Percentiles rank a stretch among this genome's conserved stretches.
phyloP scores from a whole-genome alignment of 2,113 vertebrate genomes.

The Hyperopisus bebe region DNA sequence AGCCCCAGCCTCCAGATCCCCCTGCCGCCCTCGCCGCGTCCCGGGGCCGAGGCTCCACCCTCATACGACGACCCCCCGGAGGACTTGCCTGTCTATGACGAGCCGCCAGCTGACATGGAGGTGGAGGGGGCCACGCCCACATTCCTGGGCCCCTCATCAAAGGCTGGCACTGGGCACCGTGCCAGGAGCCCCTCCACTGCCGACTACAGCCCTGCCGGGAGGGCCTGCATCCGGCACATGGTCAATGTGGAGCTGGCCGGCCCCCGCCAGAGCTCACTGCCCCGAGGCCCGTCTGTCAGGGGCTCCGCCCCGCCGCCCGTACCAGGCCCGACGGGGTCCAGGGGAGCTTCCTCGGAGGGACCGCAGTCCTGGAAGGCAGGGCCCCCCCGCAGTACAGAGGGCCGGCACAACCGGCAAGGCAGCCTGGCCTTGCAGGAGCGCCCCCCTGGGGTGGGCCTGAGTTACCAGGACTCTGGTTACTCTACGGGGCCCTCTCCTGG shows the following conservation, averaged over 20 bases:
- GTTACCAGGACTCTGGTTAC: conserved; percentile 86
- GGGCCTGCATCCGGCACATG: conserved; percentile 87
- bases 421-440: conserved; percentile 76
- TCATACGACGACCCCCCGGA: conserved; percentile 75
- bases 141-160: conserved; percentile 43
- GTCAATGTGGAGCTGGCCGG: conserved; percentile 63
- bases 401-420: conserved; percentile 71
- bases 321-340: conserved; percentile 52
- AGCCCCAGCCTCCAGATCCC: conserved; percentile 51
- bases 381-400: conserved; percentile 65
- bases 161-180: conserved; percentile 58
- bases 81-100: conserved; percentile 78
- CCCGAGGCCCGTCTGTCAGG: conserved; percentile 45
- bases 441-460: conserved; percentile 50
- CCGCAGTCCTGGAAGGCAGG: conserved; percentile 31
- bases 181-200: conserved; percentile 61
- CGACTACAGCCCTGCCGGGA: conserved; percentile 79
- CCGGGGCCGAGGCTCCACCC: conserved; percentile 62
- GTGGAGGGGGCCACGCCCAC: conserved; percentile 58
- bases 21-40: conserved; percentile 60
- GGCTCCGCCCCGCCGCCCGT: conserved; percentile 19
- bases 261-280: conserved; percentile 50
- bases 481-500: conserved; percentile 87
- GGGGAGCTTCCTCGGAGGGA: conserved; percentile 73
- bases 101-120: conserved; percentile 82